A percentile compares a stretch with the other conserved stretches of the same genome.
Evolutionary conservation across 2,888 invertebrate genomes (phyloP).

Genomic region (Xestia ashworthii): DNA sequence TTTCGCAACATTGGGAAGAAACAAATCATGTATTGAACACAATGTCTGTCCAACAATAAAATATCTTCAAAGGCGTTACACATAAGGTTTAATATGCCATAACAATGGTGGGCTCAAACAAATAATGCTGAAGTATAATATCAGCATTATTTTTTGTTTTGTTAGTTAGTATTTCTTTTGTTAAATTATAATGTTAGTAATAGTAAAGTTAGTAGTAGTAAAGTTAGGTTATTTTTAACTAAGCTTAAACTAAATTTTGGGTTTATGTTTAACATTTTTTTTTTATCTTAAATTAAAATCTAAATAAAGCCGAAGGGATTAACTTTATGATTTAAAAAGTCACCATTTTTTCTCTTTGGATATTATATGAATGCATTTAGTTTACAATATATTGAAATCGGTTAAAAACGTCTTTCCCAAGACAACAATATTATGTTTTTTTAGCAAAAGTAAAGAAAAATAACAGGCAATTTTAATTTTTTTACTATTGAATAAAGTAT

Average conservation of each 20-base stretch:
- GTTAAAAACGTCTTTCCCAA: neutral
- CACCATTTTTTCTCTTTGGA: constrained; percentile 2
- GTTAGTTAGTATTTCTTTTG: constrained; percentile 12
- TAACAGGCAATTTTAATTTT: neutral
- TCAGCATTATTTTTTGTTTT: constrained; percentile 21
- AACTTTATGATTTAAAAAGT: neutral
- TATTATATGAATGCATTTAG: constrained; percentile 2
- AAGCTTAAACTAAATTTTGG: constrained; percentile 2
- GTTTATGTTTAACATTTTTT: neutral
- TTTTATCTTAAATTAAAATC: neutral
- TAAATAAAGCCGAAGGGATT: constrained; percentile 19
- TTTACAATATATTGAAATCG: neutral
- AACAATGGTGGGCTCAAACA: constrained; percentile 40
- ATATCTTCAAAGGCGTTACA: constrained; percentile 9
- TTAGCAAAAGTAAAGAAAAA: neutral
- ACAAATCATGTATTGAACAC: constrained; percentile 1
- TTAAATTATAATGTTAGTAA: constrained; percentile 32
- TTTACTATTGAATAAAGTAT: neutral
- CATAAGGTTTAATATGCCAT: constrained; percentile 5
- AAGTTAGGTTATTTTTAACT: constrained; percentile 4
- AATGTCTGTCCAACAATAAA: constrained; percentile 16
- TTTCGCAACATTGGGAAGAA: neutral
- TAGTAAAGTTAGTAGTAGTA: constrained; percentile 12
- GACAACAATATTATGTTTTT: neutral
- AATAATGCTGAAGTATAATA: constrained; percentile 38